phyloP scores from a whole-genome alignment of 2,797 vertebrate species.

The Neoniphon sammara region DNA sequence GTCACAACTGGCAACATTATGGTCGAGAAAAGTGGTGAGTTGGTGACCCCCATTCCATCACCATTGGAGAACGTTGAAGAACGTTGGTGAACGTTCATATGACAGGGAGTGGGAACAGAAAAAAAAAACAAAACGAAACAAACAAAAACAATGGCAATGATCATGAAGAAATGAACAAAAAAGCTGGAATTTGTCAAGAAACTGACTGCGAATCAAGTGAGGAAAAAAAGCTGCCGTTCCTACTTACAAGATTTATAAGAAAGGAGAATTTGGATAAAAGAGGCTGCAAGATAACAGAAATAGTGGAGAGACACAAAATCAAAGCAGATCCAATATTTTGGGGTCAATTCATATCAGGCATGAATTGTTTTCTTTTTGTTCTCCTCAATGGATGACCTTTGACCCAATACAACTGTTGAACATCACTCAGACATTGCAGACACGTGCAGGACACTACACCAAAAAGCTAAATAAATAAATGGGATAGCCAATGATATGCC shows the following conservation, averaged over 20 bases:
- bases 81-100: constrained; percentile 84
- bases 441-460: constrained; percentile 80
- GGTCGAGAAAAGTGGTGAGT: constrained; percentile 76
- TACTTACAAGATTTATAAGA: constrained; percentile 99
- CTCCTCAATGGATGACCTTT: constrained; percentile 75
- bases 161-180: constrained; percentile 83
- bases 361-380: constrained; percentile 70
- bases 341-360: constrained; percentile 81
- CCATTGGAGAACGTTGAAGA: constrained; percentile 79
- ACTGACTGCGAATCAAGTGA: constrained; percentile 91
- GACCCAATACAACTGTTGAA: constrained; percentile 68
- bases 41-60: constrained; percentile 78
- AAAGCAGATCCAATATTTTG: constrained; percentile 91
- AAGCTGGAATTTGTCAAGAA: constrained; percentile 87
- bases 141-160: constrained; percentile 79
- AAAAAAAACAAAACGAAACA: constrained; percentile 80
- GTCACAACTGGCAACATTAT: constrained; percentile 77
- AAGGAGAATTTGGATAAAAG: constrained; percentile 99
- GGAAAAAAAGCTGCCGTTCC: constrained; percentile 92
- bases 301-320: constrained; percentile 99
- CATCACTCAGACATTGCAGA: constrained; percentile 77
- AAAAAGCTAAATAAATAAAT: constrained; percentile 66
- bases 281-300: constrained; percentile 99
- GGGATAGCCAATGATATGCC: constrained; percentile 62
- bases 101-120: constrained; percentile 79